Conservation (phyloP, 1,140 invertebrate species). For the Caenorhabditis inopinata region DNA sequence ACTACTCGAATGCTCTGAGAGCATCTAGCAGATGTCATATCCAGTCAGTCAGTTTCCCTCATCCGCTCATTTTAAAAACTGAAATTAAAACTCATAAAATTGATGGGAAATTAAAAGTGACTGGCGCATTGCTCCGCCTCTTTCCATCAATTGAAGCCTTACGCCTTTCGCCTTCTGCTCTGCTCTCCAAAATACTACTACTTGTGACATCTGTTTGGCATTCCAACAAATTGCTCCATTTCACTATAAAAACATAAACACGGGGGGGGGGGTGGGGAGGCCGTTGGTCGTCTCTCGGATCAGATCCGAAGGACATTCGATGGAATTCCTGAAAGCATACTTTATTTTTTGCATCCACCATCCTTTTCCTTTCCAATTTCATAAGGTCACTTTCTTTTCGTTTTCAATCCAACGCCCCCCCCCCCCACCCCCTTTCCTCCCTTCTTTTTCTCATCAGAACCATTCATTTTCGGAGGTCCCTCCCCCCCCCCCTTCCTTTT, state of each 20-base stretch:
- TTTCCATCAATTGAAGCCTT: not conserved
- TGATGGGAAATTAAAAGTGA: not conserved
- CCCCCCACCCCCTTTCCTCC: too few species aligned
- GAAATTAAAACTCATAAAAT: too few species aligned
- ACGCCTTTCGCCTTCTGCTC: too few species aligned
- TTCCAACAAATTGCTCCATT: constrained; percentile 2
- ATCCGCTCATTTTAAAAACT: too few species aligned
- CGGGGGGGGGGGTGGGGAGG: not conserved
- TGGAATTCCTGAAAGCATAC: not conserved
- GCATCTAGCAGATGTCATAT: too few species aligned
- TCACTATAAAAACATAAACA: not conserved
- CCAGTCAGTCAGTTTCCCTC: too few species aligned
- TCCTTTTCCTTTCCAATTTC: not conserved
- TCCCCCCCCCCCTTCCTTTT: not conserved
- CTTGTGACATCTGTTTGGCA: not conserved
- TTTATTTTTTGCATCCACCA: not conserved
- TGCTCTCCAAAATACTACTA: not conserved
- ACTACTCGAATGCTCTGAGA: too few species aligned
- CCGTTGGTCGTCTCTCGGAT: too few species aligned
- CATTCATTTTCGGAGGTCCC: not conserved
- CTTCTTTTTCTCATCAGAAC: constrained; percentile 17
- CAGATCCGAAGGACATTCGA: too few species aligned
- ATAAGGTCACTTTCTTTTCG: not conserved
- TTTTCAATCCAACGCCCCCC: too few species aligned
- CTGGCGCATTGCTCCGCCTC: not conserved